phyloP scores from a whole-genome alignment of 2,113 vertebrate species.

The Dasyprocta punctata region DNA sequence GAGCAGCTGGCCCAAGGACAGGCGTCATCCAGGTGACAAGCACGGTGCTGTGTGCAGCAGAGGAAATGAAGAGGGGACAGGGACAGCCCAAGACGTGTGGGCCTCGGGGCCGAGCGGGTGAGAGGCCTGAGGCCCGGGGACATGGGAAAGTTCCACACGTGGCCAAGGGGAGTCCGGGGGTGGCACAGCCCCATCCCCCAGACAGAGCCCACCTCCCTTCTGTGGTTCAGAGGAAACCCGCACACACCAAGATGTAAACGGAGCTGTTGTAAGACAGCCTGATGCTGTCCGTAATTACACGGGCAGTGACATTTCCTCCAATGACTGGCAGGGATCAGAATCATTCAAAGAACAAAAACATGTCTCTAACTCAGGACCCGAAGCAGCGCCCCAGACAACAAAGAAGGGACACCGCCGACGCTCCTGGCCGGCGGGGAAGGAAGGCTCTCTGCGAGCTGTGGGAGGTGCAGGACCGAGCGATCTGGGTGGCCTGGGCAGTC shows the following conservation, averaged over 20 bases:
- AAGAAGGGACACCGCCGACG: accelerated
- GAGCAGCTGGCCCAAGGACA: background rate
- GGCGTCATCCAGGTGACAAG: no score
- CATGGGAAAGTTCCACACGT: no score
- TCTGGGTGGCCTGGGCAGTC: accelerated
- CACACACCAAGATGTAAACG: background rate
- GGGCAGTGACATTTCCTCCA: conserved; percentile 16
- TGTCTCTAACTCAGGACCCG: background rate
- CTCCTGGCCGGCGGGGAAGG: accelerated
- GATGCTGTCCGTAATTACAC: background rate
- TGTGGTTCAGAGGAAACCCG: background rate
- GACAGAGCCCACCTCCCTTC: background rate
- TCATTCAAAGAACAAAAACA: background rate
- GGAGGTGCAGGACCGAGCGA: background rate
- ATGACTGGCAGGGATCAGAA: background rate
- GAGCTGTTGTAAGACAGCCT: background rate
- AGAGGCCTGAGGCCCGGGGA: background rate
- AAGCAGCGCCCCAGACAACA: background rate
- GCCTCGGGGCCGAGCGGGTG: accelerated
- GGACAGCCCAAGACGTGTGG: no score
- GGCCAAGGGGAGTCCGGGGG: no score
- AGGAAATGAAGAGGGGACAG: no score
- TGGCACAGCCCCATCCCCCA: background rate
- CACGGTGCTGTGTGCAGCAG: background rate
- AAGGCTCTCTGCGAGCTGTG: accelerated